Evolutionary conservation across 2,113 vertebrate genomes (phyloP).

Genomic region (Megatriorchis doriae): DNA sequence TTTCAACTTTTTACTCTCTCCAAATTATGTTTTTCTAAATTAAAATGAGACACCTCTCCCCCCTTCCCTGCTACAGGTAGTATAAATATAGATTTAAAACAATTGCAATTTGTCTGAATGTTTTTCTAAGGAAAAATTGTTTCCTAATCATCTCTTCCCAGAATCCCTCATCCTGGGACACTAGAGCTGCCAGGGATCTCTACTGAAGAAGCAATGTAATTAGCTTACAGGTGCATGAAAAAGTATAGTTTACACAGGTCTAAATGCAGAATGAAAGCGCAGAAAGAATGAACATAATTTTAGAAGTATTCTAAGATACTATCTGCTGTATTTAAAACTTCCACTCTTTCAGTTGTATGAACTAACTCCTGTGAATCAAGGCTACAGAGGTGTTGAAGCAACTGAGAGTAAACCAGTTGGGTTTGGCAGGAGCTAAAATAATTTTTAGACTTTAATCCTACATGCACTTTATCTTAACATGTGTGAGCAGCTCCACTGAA

Average conservation of each 20-base stretch:
- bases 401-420: background rate
- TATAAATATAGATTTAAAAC: background rate
- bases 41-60: rapidly evolving
- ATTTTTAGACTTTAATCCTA: background rate
- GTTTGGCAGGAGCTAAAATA: background rate
- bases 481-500: background rate
- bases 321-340: background rate
- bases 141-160: background rate
- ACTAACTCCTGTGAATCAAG: background rate
- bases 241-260: background rate
- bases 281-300: background rate
- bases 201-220: background rate
- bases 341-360: background rate
- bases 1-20: background rate
- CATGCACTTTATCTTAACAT: background rate
- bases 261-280: background rate
- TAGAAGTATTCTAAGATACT: background rate
- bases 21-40: background rate
- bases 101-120: background rate
- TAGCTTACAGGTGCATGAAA: background rate
- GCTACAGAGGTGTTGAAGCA: background rate
- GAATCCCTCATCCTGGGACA: background rate
- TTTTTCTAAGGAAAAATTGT: background rate
- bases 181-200: background rate
- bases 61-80: background rate